Conservation (phyloP, 2,113 vertebrate genomes). For the Elachura formosa region DNA sequence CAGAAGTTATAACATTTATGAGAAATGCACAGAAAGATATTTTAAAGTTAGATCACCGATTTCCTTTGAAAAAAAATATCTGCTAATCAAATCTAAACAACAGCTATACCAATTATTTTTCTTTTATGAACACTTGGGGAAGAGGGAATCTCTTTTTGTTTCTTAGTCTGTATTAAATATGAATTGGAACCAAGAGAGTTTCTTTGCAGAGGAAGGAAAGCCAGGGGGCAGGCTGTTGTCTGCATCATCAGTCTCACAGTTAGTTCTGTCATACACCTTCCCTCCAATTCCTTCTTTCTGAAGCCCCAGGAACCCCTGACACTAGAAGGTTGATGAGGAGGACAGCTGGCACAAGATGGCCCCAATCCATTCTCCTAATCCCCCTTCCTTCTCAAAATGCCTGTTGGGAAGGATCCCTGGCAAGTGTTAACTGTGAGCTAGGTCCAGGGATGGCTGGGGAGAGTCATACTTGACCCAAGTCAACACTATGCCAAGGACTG, state of each 20-base stretch:
- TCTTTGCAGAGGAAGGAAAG: not conserved
- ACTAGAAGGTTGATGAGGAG: not conserved
- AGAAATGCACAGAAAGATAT: not conserved
- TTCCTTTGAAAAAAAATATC: not conserved
- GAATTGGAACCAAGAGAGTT: not conserved
- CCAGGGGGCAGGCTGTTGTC: not conserved
- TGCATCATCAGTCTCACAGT: accelerated
- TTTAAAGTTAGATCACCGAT: not conserved
- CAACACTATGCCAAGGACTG: not conserved
- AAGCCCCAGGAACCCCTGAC: not conserved
- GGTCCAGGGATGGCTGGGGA: slow-evolving; percentile 3
- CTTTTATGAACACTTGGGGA: not conserved
- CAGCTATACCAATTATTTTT: not conserved
- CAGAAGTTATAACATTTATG: not conserved
- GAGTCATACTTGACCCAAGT: slow-evolving; percentile 1
- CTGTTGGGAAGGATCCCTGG: not conserved
- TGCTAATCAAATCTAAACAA: not conserved
- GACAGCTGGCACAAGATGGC: slow-evolving; percentile 5
- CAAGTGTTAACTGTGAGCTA: not conserved
- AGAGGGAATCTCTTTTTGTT: not conserved
- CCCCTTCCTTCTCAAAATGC: not conserved
- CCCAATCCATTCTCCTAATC: slow-evolving; percentile 2
- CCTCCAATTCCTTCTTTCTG: not conserved
- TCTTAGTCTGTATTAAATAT: not conserved
- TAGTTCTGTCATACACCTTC: not conserved